A percentile compares a stretch with the other conserved stretches of the same genome.
Conservation (phyloP, 64 coral and sea anemone species). For the Montipora capricornis region DNA sequence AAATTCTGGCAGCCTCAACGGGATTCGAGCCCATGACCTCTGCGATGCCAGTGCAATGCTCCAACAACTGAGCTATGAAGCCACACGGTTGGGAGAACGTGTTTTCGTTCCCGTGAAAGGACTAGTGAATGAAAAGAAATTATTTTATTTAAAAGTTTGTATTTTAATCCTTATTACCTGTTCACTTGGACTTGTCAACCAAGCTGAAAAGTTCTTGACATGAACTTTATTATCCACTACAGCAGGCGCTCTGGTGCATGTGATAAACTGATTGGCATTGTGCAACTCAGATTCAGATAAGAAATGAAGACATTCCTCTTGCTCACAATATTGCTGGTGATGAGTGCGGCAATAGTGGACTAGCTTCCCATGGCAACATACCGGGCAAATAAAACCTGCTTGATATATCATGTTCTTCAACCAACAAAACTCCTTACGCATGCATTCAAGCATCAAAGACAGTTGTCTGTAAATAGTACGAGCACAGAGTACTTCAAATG, state of each 20-base stretch:
- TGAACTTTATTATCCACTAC: conserved; percentile 6
- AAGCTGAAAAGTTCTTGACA: background rate
- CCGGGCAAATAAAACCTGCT: conserved; percentile 4
- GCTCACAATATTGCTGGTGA: background rate
- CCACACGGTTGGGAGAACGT: no score
- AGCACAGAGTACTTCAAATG: background rate
- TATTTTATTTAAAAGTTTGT: no score
- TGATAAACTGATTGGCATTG: background rate
- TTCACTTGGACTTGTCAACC: background rate
- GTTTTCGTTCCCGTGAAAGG: no score
- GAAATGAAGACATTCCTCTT: conserved; percentile 40
- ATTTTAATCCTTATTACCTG: background rate
- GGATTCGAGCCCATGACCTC: no score
- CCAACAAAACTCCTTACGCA: conserved; percentile 42
- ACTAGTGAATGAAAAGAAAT: no score
- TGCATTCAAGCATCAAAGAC: conserved; percentile 2
- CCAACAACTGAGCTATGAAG: no score
- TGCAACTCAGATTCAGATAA: conserved; percentile 10
- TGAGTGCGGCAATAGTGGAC: conserved; percentile 3
- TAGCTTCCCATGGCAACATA: background rate
- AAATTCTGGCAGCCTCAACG: no score
- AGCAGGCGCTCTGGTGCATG: background rate
- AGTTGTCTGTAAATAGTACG: conserved; percentile 4
- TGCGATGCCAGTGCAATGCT: no score
- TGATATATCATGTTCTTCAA: conserved; percentile 26